These are phyloP conservation scores for Eremobia ochroleuca DNA, from an alignment of 2,888 invertebrate genomes.

Conservation along the genomic window DNA sequence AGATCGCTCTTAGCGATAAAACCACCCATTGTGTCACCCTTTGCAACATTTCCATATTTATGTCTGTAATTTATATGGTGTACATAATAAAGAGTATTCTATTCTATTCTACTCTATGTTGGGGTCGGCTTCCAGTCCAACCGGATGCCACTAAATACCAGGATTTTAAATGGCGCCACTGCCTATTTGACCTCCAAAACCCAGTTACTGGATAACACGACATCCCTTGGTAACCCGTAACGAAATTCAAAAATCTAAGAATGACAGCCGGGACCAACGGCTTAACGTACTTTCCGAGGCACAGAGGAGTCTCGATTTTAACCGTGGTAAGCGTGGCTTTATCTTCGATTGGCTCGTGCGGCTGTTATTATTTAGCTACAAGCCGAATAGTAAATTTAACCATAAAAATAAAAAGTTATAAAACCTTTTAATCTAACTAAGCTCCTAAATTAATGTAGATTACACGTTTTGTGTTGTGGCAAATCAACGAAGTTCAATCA, in stretches of 20 bases:
- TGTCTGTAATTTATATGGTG: too few species aligned
- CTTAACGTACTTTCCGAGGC: neutral
- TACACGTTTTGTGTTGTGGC: neutral
- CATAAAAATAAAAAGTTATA: too few species aligned
- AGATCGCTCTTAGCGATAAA: too few species aligned
- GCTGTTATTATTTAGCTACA: neutral
- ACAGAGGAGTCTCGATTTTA: neutral
- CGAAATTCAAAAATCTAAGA: neutral
- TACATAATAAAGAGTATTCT: too few species aligned
- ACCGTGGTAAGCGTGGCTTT: neutral
- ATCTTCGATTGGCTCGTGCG: neutral
- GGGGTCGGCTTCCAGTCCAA: neutral
- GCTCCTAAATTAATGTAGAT: neutral
- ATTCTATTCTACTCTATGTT: too few species aligned
- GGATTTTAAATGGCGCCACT: neutral
- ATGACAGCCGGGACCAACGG: neutral
- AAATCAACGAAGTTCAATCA: neutral
- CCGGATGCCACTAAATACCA: neutral
- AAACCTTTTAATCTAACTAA: neutral
- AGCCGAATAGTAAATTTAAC: neutral
- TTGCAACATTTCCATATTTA: too few species aligned
- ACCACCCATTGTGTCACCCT: too few species aligned
- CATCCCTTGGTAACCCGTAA: neutral
- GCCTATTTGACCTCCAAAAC: neutral
- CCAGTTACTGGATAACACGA: neutral